Conservation (phyloP, 2,888 invertebrate genomes). For the Apocheima hispidaria region DNA sequence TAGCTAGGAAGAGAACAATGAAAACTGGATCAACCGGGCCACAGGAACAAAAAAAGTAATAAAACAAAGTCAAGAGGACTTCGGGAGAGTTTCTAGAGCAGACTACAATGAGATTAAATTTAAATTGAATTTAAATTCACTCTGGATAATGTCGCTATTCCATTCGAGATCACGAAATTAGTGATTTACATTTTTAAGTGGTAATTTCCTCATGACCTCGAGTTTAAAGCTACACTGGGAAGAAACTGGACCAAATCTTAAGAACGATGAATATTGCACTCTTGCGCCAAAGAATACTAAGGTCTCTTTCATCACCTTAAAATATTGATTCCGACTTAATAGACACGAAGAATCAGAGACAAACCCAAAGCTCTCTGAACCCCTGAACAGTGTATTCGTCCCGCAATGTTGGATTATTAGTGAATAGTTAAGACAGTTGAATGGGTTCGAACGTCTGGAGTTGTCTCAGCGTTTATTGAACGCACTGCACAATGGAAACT, state of each 20-base stretch:
- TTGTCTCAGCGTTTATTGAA: constrained; percentile 5
- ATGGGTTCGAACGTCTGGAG: constrained; percentile 23
- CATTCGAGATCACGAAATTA: constrained; percentile 40
- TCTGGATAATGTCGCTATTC: constrained; percentile 4
- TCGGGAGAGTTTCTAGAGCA: constrained; percentile 2
- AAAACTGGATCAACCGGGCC: background rate
- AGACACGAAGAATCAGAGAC: background rate
- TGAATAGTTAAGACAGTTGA: constrained; percentile 29
- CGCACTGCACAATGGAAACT: constrained; percentile 7
- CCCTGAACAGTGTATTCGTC: background rate
- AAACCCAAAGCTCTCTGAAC: background rate
- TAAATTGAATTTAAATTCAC: constrained; percentile 35
- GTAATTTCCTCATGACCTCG: constrained; percentile 43
- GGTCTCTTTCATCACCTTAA: no score
- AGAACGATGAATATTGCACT: background rate
- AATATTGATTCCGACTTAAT: background rate
- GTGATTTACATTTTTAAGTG: constrained; percentile 59
- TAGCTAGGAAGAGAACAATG: background rate
- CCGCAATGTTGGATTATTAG: constrained; percentile 2
- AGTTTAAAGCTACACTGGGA: background rate
- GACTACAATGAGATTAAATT: constrained; percentile 10
- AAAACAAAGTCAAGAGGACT: constrained; percentile 7
- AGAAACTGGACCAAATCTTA: background rate
- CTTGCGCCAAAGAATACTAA: no score
- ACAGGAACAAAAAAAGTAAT: constrained; percentile 6